Evolutionary conservation across 53 echinoderm and acorn worm genomes (phyloP), one percentile per base, ranked within the genome.

Genomic region (Mesocentrotus franciscanus): DNA sequence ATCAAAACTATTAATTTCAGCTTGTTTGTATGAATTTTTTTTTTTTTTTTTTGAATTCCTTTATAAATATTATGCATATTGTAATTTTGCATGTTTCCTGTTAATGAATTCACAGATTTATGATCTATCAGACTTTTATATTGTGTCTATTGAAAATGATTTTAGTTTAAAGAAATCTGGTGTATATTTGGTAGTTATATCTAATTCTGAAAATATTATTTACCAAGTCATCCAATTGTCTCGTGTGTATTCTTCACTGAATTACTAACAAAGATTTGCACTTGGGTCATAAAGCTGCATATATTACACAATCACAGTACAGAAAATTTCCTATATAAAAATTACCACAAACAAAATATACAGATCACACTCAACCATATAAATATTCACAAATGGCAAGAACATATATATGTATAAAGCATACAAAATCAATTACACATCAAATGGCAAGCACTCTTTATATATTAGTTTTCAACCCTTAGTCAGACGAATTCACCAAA

Each of bases 381-480:
- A 59, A 56, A 87, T 87, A 87, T 58, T 87, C 4, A 87, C 87
- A 87, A 58, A 87, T 87, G 87, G 87, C 87, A 87, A 87, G 87
- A 87, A 87, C 58, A 57, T 87, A 27, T 4, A 49, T 49, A 75
- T 1, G 12, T 64, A 64, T 36, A 79, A 35, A 79, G 39, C 79
- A 20, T 79, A 42, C 18, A 74, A 81, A 32, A 81, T 42, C 81
- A 81, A 81, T 78, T 13, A 33, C 32, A 78, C 78, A 39, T 17
- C 18, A 36, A 36, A 8, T 42, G 36, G 42, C 81, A 81, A 81
- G 81, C 81, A 18, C 42, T 81, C 18, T 36, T 39, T n/a, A n/a
- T n/a, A n/a, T n/a, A n/a, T n/a, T 33, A 81, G 42, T 81, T 81
- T 81, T 29, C 10, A 32, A 74, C 68, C 68, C 68, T 24, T 8